These are phyloP conservation scores for Phyllopteryx taeniolatus DNA, from an alignment of 2,113 vertebrate genomes.

Conservation along the genomic window DNA sequence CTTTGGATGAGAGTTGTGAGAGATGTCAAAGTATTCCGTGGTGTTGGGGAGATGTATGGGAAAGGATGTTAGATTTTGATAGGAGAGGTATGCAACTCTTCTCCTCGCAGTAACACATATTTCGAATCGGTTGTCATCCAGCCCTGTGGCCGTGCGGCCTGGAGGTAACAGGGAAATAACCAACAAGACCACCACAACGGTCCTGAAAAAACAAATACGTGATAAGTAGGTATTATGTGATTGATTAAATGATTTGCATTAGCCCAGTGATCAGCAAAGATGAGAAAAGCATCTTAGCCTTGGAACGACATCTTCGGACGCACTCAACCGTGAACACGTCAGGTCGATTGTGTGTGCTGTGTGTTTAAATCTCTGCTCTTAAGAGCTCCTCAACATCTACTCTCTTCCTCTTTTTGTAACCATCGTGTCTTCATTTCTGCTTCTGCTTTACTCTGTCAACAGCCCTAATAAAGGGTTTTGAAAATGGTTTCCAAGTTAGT, in stretches of 20 bases:
- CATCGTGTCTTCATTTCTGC: background rate
- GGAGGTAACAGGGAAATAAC: background rate
- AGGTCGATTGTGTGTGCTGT: background rate
- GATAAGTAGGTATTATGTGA: background rate
- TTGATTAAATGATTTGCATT: background rate
- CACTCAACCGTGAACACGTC: background rate
- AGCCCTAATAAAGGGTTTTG: no score
- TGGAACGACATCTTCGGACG: conserved; percentile 20
- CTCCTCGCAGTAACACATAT: conserved; percentile 38
- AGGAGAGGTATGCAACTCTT: conserved; percentile 35
- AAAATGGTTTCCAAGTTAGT: no score
- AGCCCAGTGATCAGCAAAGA: background rate
- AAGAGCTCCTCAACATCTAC: no score
- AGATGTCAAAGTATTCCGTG: conserved; percentile 60
- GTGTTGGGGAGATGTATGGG: conserved; percentile 38
- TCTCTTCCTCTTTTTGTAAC: conserved; percentile 2
- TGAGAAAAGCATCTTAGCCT: conserved; percentile 2
- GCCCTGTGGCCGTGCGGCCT: background rate
- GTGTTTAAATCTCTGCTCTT: background rate
- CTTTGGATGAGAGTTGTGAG: conserved; percentile 53
- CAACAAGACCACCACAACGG: background rate
- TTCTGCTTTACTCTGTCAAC: background rate
- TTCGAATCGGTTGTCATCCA: conserved; percentile 14
- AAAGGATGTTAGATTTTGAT: conserved; percentile 40
- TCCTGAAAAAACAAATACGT: conserved; percentile 19